Conservation (phyloP, 2,888 invertebrate species). For the Oconnorella tubifera region DNA sequence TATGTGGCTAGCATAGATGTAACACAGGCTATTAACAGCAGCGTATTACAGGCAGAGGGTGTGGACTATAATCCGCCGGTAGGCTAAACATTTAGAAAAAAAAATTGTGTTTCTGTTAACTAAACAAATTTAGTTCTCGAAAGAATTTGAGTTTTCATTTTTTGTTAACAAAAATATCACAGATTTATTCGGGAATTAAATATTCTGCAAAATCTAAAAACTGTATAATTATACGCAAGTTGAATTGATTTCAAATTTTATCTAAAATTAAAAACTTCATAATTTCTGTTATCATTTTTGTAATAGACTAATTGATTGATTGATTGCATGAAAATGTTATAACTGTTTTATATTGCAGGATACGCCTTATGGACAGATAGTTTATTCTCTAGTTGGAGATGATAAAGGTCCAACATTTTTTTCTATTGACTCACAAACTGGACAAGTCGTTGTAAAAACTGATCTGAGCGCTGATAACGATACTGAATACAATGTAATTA, state of each 20-base stretch:
- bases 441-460: conserved; percentile 28
- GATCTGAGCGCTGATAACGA: conserved; percentile 32
- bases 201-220: no score
- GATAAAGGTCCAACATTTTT: conserved; percentile 43
- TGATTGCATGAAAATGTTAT: no score
- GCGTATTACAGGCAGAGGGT: conserved; percentile 26
- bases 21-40: conserved; percentile 20
- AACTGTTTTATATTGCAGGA: conserved; percentile 35
- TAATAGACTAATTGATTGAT: no score
- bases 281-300: no score
- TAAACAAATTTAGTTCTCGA: not conserved
- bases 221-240: no score
- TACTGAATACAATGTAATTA: conserved; percentile 41
- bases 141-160: no score
- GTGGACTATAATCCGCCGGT: conserved; percentile 30
- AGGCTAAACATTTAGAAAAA: not conserved
- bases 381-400: conserved; percentile 43
- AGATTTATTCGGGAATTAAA: no score
- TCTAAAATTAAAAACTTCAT: no score
- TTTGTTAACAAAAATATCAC: no score
- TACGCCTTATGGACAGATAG: conserved; percentile 41
- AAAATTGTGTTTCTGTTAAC: not conserved
- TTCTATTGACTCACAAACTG: conserved; percentile 37
- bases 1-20: conserved; percentile 24
- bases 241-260: no score